Base-by-base conservation (phyloP, 2,797 vertebrate genomes). In the Enteromius fasciolatus region DNA sequence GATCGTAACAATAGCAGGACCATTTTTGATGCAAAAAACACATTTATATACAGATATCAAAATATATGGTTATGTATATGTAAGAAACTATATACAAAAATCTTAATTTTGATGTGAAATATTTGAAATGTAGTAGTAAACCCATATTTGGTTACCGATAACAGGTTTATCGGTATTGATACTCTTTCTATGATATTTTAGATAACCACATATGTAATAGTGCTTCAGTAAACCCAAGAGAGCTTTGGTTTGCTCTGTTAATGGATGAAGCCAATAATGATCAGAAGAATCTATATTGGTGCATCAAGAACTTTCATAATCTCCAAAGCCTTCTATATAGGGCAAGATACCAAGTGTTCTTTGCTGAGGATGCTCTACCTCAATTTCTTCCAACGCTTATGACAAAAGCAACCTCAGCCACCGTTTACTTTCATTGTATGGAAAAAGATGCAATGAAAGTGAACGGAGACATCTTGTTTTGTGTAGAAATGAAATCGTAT, bases 261-360 rank as follows among this genome's bases (percentile, higher is more conserved):
- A 73, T 52, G 28, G 48, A 36, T 23, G 50, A 74, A 54, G 64
- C 31, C 70, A 74, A 54, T 74, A 54, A 10, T 52, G 46, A 52
- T 12, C 28, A 54, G 48, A 52, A 14, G 28, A 14, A 52, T 18
- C 10, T 20, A 28, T 33, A 33, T 52, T 36, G 70, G 70, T n/a
- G 48, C 28, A 73, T 52, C 48, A 73, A 14, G 18, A 33, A 33
- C 48, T 7, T 74, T 3, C 11, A 52, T n/a, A n/a, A 33, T 23
- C 72, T 39, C 20, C 6, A 57, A n/a, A 8, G 20, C 18, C 48
- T 8, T 3, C 3, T 23, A 23, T 54, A 36, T 12, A 36, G 5
- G 28, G 5, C 48, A 31, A 74, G 5, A n/a, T 14, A 25, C 39
- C 20, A 75, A 6, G 8, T 14, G 52, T 41, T 11, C 7, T 75